phyloP scores from a whole-genome alignment of 2,888 invertebrate species.

The Galeruca laticollis region DNA sequence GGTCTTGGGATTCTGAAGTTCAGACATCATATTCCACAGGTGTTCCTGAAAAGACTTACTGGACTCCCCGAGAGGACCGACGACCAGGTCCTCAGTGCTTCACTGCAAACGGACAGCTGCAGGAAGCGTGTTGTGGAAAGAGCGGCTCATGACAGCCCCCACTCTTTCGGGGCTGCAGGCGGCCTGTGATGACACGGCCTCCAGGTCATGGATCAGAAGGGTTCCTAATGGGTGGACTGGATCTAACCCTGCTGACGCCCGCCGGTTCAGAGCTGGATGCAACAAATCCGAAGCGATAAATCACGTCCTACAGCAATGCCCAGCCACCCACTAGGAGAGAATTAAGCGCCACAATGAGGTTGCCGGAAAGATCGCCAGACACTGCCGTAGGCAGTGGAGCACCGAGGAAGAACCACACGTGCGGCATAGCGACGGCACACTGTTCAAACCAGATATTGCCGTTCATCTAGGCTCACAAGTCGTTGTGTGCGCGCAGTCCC shows the following conservation, averaged over 20 bases:
- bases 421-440: slow-evolving; percentile 42
- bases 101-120: slow-evolving; percentile 31
- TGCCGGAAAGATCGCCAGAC: slow-evolving; percentile 23
- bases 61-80: slow-evolving; percentile 6
- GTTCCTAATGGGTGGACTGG: slow-evolving; percentile 31
- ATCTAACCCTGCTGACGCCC: slow-evolving; percentile 16
- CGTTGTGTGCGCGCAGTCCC: not conserved
- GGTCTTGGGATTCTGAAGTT: slow-evolving; percentile 53
- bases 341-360: no score
- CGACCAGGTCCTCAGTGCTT: slow-evolving; percentile 32
- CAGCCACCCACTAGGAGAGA: slow-evolving; percentile 36
- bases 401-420: slow-evolving; percentile 50
- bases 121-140: slow-evolving; percentile 8
- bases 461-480: not conserved
- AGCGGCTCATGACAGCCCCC: not conserved
- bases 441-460: slow-evolving; percentile 37
- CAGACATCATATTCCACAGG: no score
- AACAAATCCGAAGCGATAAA: slow-evolving; percentile 24
- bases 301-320: slow-evolving; percentile 43
- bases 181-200: no score
- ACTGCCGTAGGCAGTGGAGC: slow-evolving; percentile 14
- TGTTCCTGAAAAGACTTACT: slow-evolving; percentile 34
- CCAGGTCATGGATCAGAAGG: no score
- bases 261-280: slow-evolving; percentile 27
- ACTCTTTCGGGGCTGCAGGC: no score